Percentiles rank a stretch among this genome's conserved stretches.
Evolutionary conservation across 2,888 invertebrate species (phyloP).

Genomic region (Coenonympha glycerion): DNA sequence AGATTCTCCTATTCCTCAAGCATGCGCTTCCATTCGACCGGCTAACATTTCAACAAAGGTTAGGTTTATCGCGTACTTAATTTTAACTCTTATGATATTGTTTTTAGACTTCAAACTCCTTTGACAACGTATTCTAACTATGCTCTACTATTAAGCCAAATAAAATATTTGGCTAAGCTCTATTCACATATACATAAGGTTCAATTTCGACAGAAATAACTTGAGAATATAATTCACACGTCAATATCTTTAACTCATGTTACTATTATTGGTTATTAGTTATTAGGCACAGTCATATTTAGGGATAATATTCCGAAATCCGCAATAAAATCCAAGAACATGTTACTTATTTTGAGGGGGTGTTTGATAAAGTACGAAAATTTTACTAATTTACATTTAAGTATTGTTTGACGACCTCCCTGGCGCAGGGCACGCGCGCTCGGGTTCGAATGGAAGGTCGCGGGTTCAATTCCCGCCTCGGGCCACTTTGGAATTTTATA

Average conservation of each 20-base stretch:
- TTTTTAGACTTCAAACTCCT: constrained; percentile 8
- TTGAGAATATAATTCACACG: constrained; percentile 7
- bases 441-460: too few relatives aligned
- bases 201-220: not conserved
- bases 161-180: constrained; percentile 2
- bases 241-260: constrained; percentile 3
- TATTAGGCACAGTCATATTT: constrained; percentile 22
- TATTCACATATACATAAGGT: not conserved
- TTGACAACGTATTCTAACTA: not conserved
- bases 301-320: constrained; percentile 10
- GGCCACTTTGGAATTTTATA: too few relatives aligned
- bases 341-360: too few relatives aligned
- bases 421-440: too few relatives aligned
- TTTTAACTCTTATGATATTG: constrained; percentile 8
- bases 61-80: constrained; percentile 42
- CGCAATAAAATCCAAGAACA: too few relatives aligned
- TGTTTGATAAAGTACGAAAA: too few relatives aligned
- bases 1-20: constrained; percentile 30
- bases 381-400: too few relatives aligned
- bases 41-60: constrained; percentile 59
- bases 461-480: too few relatives aligned
- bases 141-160: constrained; percentile 1
- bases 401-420: too few relatives aligned
- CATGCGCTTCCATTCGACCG: constrained; percentile 44
- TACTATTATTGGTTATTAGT: constrained; percentile 14